These are phyloP conservation scores for Lepidurus couesii DNA, from an alignment of 1,140 invertebrate species.

Conservation along the genomic window DNA sequence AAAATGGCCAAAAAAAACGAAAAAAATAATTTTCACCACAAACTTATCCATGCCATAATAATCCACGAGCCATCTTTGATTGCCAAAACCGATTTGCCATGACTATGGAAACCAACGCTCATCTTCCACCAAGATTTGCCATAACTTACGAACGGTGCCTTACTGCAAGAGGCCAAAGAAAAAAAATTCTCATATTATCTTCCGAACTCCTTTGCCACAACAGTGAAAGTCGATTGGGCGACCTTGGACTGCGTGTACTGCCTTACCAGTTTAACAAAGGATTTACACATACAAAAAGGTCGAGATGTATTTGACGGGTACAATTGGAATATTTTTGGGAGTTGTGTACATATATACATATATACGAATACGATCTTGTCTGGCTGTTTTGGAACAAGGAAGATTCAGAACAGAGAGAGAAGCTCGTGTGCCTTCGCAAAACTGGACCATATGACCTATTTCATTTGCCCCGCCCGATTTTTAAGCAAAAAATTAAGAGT, in stretches of 20 bases:
- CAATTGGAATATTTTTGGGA: conserved; percentile 1
- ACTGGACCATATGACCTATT: too few relatives aligned
- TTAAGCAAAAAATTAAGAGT: background rate
- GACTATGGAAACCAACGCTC: background rate
- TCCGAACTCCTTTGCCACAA: too few relatives aligned
- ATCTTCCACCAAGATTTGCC: background rate
- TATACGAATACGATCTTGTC: background rate
- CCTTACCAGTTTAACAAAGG: background rate
- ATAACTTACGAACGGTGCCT: conserved; percentile 14
- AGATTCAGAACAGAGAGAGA: background rate
- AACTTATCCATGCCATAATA: background rate
- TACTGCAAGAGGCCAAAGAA: background rate
- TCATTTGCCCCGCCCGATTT: too few relatives aligned
- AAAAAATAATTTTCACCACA: too few relatives aligned
- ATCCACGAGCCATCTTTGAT: conserved; percentile 6
- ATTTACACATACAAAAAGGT: background rate
- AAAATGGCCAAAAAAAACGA: too few relatives aligned
- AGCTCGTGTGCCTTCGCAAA: background rate
- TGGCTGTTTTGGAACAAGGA: background rate
- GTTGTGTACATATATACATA: background rate
- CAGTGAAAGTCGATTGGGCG: too few relatives aligned
- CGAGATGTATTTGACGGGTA: background rate
- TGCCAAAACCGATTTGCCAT: conserved; percentile 21
- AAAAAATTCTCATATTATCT: background rate
- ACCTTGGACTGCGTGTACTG: background rate